phyloP scores from a whole-genome alignment of 2,797 vertebrate species.

The Xenentodon cancila region DNA sequence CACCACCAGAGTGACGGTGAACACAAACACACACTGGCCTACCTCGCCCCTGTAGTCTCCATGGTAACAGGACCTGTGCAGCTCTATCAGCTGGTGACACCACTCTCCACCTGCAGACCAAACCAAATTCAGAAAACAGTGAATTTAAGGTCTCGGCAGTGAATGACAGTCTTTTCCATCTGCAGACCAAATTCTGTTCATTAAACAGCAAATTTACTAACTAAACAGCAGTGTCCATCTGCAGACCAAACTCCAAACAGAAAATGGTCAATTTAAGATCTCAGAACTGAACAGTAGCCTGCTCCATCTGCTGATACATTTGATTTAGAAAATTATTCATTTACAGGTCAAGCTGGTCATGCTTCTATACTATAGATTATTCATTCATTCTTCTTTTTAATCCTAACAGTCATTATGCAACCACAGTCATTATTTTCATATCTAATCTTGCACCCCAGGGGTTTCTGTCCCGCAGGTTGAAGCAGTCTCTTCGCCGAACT shows the following conservation, averaged over 20 bases:
- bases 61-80: slow-evolving; percentile 83
- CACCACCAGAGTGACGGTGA: slow-evolving; percentile 57
- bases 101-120: not conserved
- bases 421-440: not conserved
- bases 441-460: slow-evolving; percentile 26
- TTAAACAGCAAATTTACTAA: too few species aligned
- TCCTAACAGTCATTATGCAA: not conserved
- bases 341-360: too few species aligned
- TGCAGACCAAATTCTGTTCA: too few species aligned
- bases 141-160: not conserved
- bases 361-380: not conserved
- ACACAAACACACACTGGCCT: not conserved
- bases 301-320: too few species aligned
- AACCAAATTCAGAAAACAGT: not conserved
- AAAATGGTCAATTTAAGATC: too few species aligned
- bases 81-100: slow-evolving; percentile 27
- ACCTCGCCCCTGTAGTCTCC: slow-evolving; percentile 84
- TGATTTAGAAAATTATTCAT: too few species aligned
- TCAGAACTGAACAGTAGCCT: too few species aligned
- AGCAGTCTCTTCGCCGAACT: slow-evolving; percentile 63
- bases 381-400: not conserved
- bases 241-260: too few species aligned
- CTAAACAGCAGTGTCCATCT: too few species aligned
- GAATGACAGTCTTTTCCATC: too few species aligned
- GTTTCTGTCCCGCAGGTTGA: slow-evolving; percentile 57